Conservation (phyloP, 2,797 vertebrate genomes). For the Tokudaia tokunoshimensis region DNA sequence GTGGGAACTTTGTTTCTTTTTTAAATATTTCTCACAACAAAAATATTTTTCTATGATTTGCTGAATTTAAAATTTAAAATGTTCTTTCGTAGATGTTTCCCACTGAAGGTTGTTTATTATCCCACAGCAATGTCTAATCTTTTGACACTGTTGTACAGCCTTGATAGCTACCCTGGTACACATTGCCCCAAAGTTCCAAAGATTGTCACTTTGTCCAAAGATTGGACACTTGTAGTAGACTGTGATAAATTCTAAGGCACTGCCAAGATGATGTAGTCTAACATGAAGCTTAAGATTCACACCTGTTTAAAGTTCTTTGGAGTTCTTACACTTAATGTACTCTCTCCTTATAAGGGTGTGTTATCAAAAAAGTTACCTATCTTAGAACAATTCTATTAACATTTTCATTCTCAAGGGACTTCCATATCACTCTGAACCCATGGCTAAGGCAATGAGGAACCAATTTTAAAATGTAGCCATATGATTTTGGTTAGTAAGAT, state of each 20-base stretch:
- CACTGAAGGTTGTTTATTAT: not conserved
- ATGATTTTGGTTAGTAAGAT: slow-evolving; percentile 10
- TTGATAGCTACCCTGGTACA: not conserved
- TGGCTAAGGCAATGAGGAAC: not conserved
- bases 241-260: not conserved
- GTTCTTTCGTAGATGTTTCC: not conserved
- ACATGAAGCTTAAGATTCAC: not conserved
- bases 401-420: not conserved
- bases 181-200: not conserved
- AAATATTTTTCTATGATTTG: not conserved
- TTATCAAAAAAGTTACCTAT: not conserved
- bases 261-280: not conserved
- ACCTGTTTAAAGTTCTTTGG: not conserved
- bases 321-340: not conserved
- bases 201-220: no score
- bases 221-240: not conserved
- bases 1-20: no score
- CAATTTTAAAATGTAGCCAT: not conserved
- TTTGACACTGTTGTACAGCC: not conserved
- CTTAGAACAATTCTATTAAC: not conserved
- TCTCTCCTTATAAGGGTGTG: not conserved
- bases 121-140: not conserved
- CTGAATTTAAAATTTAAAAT: no score
- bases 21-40: no score
- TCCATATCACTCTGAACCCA: not conserved